Base-by-base conservation (phyloP, 92 coral and sea anemone species). In the Pocillopora meandrina region DNA sequence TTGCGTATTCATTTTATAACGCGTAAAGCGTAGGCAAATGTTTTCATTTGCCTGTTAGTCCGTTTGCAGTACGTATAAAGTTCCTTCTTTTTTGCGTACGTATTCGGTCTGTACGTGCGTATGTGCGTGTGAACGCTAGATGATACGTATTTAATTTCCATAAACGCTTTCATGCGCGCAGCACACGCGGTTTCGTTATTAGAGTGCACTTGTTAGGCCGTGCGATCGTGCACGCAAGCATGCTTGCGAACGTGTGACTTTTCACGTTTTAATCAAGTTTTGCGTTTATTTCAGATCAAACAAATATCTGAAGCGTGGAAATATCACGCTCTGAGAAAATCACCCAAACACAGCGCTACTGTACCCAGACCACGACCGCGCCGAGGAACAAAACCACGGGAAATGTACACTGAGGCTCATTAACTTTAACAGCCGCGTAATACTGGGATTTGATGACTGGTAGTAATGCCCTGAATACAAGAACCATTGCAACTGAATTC, bases 241-340 rank as follows among this genome's bases (percentile, higher is more conserved):
- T 10, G n/a, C 52, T 9, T 26, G 73, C 73, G 73, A 15, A 49
- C 20, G 52, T 34, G 1, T 59, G 62, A 5, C 1, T 49, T 36
- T 35, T 5, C 52, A 16, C 56, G 12, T 20, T 23, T n/a, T 2
- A 70, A 35, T 61, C 6, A 55, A n/a, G 49, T 81, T 11, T 71
- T 0, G 56, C 56, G 77, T 56, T 42, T 11, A 17, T 84, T 76
- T 57, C 72, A 96, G 99, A 92, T 96, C 31, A 89, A 93, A 75
- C 92, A 92, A 89, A 91, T 96, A 61, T 96, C 99, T 19, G 96
- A 95, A 62, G 95, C 99, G 71, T 96, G 99, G 99, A 96, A 95
- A 86, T 96, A 84, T 71, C 99, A 96, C 55, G 99, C 99, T 1
- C 47, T 96, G n/a, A 89, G 92, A 56, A 94, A 92, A 64, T 91